Base-by-base conservation (phyloP, 1,140 invertebrate species). In the Ericerus pela region DNA sequence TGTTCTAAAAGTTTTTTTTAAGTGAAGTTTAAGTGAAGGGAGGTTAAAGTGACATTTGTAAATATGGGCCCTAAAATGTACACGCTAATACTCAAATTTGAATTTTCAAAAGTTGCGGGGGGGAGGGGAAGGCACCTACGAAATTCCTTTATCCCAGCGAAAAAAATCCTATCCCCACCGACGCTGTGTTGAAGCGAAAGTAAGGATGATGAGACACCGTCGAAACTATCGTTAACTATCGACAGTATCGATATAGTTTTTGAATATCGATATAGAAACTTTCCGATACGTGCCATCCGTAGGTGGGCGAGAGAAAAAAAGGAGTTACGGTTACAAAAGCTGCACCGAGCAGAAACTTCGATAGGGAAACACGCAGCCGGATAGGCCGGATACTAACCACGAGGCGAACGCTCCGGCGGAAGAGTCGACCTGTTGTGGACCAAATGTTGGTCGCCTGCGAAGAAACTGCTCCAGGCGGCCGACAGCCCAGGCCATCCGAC, bases 341-440 rank as follows among this genome's bases (percentile, higher is more conserved):
- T 24, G 18, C 8, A 47, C 10, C 8, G 4, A 47, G n/a, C n/a
- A n/a, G n/a, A n/a, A 33, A n/a, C n/a, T 33, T 10, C 30, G 30
- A 10, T 10, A 10, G n/a, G n/a, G n/a, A 10, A 33, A 33, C 8
- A 10, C 22, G 18, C 8, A 47, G 2, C 8, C 8, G 26, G 26
- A 47, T 22, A 47, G 26, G 26, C 11, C 26, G 26, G 41, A 24
- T 47, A 47, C 41, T 10, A 47, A 47, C 41, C 41, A 47, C 41
- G 41, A 47, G 41, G 41, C 26, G 41, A 47, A 47, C 26, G 41
- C 22, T 47, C 41, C 41, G 26, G 20, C 41, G 41, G n/a, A n/a
- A n/a, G 10, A 12, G 41, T 47, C 22, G 41, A 47, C 41, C 26
- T 47, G 16, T 41, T 41, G 20, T 47, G 10, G 16, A 22, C 11